A percentile compares a stretch with the other conserved stretches of the same genome.
These are phyloP conservation scores for Sciurus vulgaris DNA, from an alignment of 2,797 vertebrate species.

Conservation along the genomic window DNA sequence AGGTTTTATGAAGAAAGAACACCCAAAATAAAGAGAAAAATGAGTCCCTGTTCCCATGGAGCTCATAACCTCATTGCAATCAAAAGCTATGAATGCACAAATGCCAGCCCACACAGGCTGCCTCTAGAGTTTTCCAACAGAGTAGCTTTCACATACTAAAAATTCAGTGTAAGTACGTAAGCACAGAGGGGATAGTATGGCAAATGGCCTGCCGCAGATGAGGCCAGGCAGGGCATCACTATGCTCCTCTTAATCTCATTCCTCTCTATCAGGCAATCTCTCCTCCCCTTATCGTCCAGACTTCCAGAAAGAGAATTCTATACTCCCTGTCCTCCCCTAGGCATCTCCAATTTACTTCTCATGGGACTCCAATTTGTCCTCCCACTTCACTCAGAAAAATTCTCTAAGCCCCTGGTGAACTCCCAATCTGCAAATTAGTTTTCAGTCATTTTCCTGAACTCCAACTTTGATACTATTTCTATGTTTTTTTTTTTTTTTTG, in stretches of 20 bases:
- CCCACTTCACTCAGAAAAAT: background rate
- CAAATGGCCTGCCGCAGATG: background rate
- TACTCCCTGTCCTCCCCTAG: background rate
- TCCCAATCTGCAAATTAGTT: background rate
- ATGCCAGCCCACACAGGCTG: conserved; percentile 8
- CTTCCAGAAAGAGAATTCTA: conserved; percentile 74
- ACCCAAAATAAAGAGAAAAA: background rate
- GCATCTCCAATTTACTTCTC: conserved; percentile 52
- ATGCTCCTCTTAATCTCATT: conserved; percentile 19
- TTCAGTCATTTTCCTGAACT: background rate
- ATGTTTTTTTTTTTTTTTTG: background rate
- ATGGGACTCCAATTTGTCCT: background rate
- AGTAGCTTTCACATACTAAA: conserved; percentile 11
- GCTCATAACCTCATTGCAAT: background rate
- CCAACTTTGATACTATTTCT: background rate
- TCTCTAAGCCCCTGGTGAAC: background rate
- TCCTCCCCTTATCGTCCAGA: conserved; percentile 65
- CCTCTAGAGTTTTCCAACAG: background rate
- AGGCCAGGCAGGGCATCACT: background rate
- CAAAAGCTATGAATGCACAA: background rate
- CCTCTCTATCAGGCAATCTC: conserved; percentile 69
- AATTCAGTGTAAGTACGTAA: background rate
- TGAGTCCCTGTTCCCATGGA: background rate
- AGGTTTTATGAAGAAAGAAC: background rate
- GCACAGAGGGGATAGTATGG: background rate